Conservation (phyloP, 2,888 invertebrate species). For the Geotrupes spiniger region DNA sequence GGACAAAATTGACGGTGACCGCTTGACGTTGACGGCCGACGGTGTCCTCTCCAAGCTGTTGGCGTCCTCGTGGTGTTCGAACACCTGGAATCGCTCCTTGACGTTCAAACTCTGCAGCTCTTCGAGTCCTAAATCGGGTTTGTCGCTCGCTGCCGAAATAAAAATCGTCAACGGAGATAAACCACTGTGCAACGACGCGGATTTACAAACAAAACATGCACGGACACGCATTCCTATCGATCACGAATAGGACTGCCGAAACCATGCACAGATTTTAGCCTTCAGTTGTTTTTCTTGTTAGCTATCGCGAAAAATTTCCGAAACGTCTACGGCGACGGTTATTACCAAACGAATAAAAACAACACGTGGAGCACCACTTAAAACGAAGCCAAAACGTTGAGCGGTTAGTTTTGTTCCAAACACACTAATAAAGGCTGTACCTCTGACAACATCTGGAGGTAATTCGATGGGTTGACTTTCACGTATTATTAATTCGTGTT, state of each 20-base stretch:
- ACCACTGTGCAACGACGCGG: neutral
- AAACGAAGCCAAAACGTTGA: too few species aligned
- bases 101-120: conserved; percentile 80
- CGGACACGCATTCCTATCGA: too few species aligned
- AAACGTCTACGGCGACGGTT: too few species aligned
- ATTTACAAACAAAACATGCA: conserved; percentile 5
- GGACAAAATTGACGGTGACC: conserved; percentile 73
- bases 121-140: conserved; percentile 80
- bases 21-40: conserved; percentile 57
- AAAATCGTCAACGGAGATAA: neutral
- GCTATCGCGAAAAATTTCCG: too few species aligned
- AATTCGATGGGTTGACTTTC: conserved; percentile 88
- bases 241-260: too few species aligned
- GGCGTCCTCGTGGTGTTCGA: conserved; percentile 61
- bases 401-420: too few species aligned
- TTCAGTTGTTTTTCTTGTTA: too few species aligned
- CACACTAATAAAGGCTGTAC: conserved; percentile 48
- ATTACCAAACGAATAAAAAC: too few species aligned
- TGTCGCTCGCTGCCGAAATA: conserved; percentile 70
- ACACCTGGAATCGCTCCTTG: conserved; percentile 80
- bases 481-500: conserved; percentile 84
- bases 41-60: conserved; percentile 51
- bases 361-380: too few species aligned
- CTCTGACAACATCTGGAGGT: conserved; percentile 90
- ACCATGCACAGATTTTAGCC: too few species aligned